Evolutionary conservation across 2,888 invertebrate species (phyloP), one percentile per base, ranked within the genome.

Genomic region (Bombylius major): DNA sequence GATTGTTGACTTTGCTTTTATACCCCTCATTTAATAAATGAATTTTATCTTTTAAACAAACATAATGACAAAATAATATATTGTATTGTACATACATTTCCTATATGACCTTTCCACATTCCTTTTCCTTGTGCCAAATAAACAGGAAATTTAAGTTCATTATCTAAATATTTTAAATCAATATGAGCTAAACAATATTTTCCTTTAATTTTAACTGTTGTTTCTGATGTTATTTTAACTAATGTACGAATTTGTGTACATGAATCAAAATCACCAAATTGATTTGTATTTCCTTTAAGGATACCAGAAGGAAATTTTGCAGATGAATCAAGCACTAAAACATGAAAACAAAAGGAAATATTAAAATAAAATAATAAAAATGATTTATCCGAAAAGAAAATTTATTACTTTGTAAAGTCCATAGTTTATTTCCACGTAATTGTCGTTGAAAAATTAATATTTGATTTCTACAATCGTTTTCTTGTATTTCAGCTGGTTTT

Each of bases 181-280:
- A 86, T 71, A 51, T 77, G 78, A 42, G 82, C 84, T 62, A 86
- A 68, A 65, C 86, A 86, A 68, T 86, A 86, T 67, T 84, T 82
- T 44, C 86, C 86, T 61, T 82, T 79, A 54, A 85, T 76, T 9
- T 84, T 78, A 34, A 81, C 76, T 56, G 77, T 79, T 33, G 78
- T 78, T 51, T 78, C 78, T 59, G 82, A 70, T 64, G 80, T 78
- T 7, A 82, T 76, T 60, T 82, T 78, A 1, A 84, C 80, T 32
- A 79, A 76, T 14, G 82, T 78, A 58, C 70, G 67, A 54, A 75
- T 69, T 50, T 73, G 78, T 59, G 83, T 73, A 65, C 85, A 85
- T 71, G 83, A 80, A 70, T 83, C 84, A 65, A 82, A 86, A 73
- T 85, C 84, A 13, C 85, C 85, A 23, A 84, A 72, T 69, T 85